A percentile compares a stretch with the other conserved stretches of the same genome.
Conservation (phyloP, 2,888 invertebrate genomes). For the Xanthostigma xanthostigma region DNA sequence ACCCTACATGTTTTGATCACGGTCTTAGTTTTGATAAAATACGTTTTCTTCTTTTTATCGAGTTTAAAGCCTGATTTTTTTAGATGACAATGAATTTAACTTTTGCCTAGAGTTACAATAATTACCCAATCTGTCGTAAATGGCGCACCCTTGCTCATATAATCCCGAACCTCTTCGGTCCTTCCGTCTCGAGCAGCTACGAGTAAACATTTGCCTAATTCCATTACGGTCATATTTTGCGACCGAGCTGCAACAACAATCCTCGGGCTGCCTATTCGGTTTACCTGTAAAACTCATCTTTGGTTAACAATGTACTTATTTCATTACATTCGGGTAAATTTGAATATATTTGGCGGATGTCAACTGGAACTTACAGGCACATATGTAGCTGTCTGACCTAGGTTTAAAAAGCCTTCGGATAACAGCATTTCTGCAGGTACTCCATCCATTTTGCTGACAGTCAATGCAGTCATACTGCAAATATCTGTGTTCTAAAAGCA, state of each 20-base stretch:
- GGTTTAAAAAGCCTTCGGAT: slow-evolving; percentile 23
- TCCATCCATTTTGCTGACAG: slow-evolving; percentile 9
- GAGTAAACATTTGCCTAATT: slow-evolving; percentile 72
- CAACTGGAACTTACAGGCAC: slow-evolving; percentile 27
- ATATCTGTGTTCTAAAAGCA: background rate
- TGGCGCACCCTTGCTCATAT: slow-evolving; percentile 77
- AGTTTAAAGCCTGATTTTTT: no score
- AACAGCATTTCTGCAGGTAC: slow-evolving; percentile 23
- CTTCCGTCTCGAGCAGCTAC: slow-evolving; percentile 68
- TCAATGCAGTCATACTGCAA: background rate
- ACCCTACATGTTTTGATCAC: no score
- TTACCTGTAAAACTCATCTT: no score
- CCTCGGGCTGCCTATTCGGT: background rate
- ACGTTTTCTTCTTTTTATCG: no score
- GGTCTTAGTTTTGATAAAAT: no score
- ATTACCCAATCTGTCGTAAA: slow-evolving; percentile 85
- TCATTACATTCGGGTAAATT: no score
- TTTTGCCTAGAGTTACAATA: background rate
- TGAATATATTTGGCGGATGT: no score
- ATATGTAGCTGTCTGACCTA: slow-evolving; percentile 24
- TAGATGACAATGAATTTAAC: no score
- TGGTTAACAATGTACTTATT: no score
- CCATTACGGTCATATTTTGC: slow-evolving; percentile 37
- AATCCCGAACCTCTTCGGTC: slow-evolving; percentile 53
- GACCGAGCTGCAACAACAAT: slow-evolving; percentile 8